Percentiles rank a stretch among this genome's conserved stretches.
These are phyloP conservation scores for Rhabdomys pumilio DNA, from an alignment of 2,797 vertebrate genomes.

Conservation along the genomic window DNA sequence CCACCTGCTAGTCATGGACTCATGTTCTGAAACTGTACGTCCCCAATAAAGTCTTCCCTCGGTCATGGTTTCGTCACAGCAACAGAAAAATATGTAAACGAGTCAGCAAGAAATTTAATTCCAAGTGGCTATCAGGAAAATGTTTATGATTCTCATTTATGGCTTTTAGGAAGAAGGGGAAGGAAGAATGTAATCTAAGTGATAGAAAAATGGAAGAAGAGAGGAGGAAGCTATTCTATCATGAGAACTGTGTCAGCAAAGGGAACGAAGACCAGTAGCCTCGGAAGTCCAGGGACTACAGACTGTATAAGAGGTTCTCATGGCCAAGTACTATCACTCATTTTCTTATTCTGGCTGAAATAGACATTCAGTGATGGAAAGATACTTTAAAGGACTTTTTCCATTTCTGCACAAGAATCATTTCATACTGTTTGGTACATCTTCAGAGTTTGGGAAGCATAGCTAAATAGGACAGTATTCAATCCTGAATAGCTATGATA, in stretches of 20 bases:
- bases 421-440: background rate
- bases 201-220: background rate
- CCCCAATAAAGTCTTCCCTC: background rate
- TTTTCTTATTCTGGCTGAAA: background rate
- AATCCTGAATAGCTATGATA: background rate
- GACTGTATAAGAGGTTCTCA: fast-evolving
- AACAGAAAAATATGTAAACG: background rate
- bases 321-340: background rate
- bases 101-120: background rate
- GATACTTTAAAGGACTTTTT: background rate
- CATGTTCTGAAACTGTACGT: background rate
- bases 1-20: too few species aligned
- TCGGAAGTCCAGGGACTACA: fast-evolving
- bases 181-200: background rate
- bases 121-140: background rate
- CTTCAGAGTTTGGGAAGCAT: constrained; percentile 32
- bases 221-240: background rate
- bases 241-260: too few species aligned
- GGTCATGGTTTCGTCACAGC: background rate
- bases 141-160: background rate
- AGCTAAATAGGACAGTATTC: background rate
- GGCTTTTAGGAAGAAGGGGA: background rate
- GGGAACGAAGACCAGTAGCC: fast-evolving
- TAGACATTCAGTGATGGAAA: background rate
- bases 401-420: background rate